Evolutionary conservation across 2,888 invertebrate genomes (phyloP), one percentile per base, ranked within the genome.

Genomic region (Megalurothrips usitatus): DNA sequence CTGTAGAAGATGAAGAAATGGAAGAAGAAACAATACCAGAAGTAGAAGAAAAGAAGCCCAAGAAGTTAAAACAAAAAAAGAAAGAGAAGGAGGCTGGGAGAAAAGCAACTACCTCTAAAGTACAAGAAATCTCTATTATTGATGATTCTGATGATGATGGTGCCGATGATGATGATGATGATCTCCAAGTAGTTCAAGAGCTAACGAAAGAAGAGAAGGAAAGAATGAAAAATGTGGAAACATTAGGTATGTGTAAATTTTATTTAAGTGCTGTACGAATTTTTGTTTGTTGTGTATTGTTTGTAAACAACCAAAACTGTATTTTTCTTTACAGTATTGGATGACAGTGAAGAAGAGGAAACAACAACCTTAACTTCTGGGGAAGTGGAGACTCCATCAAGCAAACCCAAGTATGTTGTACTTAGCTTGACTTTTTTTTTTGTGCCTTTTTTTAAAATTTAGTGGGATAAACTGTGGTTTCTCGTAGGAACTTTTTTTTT

Each of bases 211-310:
- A 84, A 79, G 86, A 86, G 80, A 85, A 85, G 79, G 83, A 85
- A 19, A 82, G 86, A 63, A 86, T 85, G 47, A 83, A 85, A 79
- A 87, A 86, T 84, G 87, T 86, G 87, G 82, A 88, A 88, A 84
- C 78, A 86, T 1, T 89, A 89, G 84, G 88, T 87, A 0, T 43
- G 34, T 43, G 34, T 43, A 43, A 43, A 58, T 58, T 14, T 52
- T 1, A 12, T 19, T 17, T 10, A 14, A 58, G 14, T 14, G 6
- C 58, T 58, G 58, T n/a, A 58, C 17, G 89, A 52, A 34, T 58
- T 26, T 48, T 19, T 26, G 0, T 43, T 17, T 63, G 43, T 11
- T 43, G 9, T 43, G 23, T 19, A 23, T 8, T 11, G 11, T 17
- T 17, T 8, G 17, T 14, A 19, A 17, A 58, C 17, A 58, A 14